phyloP scores from a whole-genome alignment of 2,797 vertebrate genomes.

The Choloepus didactylus region DNA sequence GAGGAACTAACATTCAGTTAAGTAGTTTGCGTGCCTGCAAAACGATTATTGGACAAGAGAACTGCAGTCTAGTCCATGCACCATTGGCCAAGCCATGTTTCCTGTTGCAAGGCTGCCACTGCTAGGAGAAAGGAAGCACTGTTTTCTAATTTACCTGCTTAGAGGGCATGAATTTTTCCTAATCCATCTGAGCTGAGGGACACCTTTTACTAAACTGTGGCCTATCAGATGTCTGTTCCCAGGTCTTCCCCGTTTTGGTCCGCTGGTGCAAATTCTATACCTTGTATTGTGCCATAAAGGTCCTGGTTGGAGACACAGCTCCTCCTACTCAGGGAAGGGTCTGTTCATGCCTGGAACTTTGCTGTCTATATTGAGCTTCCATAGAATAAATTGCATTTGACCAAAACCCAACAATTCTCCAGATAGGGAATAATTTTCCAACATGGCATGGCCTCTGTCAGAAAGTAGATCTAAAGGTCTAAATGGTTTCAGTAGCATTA shows the following conservation, averaged over 20 bases:
- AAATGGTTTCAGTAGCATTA: not conserved
- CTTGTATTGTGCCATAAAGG: not conserved
- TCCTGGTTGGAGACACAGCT: not conserved
- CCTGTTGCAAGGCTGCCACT: not conserved
- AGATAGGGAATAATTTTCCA: not conserved
- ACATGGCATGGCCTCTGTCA: not conserved
- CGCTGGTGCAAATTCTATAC: too few relatives aligned
- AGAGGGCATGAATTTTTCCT: not conserved
- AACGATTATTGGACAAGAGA: too few relatives aligned
- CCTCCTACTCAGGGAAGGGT: not conserved
- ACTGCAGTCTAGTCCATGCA: accelerated
- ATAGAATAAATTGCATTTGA: not conserved
- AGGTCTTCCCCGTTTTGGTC: not conserved
- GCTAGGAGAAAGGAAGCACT: not conserved
- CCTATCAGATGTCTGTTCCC: not conserved
- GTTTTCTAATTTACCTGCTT: not conserved
- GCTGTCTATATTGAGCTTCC: not conserved
- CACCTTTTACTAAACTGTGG: not conserved
- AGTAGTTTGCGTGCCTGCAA: too few relatives aligned
- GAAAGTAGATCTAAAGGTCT: not conserved
- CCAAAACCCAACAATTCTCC: not conserved
- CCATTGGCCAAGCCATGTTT: not conserved
- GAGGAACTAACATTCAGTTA: not conserved
- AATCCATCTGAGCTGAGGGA: too few relatives aligned
- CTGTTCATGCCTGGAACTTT: not conserved